Conservation (phyloP, 2,113 vertebrate genomes). For the Cheilinus undulatus region DNA sequence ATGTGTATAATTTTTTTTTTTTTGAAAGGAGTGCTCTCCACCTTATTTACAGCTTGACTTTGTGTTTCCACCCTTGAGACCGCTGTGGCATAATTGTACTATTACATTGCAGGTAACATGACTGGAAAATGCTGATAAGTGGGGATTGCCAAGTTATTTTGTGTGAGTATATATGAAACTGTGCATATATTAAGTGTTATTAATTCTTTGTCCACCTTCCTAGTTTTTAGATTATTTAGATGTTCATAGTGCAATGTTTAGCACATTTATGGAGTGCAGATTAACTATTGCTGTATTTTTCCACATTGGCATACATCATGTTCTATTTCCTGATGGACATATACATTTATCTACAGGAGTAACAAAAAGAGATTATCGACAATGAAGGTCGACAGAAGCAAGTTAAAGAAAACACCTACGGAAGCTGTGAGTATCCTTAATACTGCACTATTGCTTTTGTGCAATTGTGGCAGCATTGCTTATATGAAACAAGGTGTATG, state of each 20-base stretch:
- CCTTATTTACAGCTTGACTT: background rate
- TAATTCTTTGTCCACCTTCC: background rate
- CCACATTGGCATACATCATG: background rate
- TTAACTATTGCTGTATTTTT: background rate
- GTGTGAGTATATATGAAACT: slow-evolving; percentile 71
- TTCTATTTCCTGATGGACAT: slow-evolving; percentile 11
- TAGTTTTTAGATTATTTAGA: background rate
- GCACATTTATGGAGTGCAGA: background rate
- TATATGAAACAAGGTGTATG: too few relatives aligned
- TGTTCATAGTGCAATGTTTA: background rate
- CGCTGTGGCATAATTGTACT: background rate
- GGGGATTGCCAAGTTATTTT: slow-evolving; percentile 80
- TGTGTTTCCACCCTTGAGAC: too few relatives aligned
- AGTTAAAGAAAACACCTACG: slow-evolving; percentile 96
- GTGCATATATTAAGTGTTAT: background rate
- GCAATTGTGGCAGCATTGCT: too few relatives aligned
- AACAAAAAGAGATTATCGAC: slow-evolving; percentile 84
- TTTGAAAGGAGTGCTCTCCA: too few relatives aligned
- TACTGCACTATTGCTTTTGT: background rate
- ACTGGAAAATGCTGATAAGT: slow-evolving; percentile 83
- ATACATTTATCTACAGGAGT: slow-evolving; percentile 72
- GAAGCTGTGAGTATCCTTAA: slow-evolving; percentile 90
- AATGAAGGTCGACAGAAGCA: slow-evolving; percentile 98
- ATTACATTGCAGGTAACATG: slow-evolving; percentile 71
- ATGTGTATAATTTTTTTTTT: too few relatives aligned